These are phyloP conservation scores for Canis aureus DNA, from an alignment of 2,113 vertebrate genomes.

Conservation along the genomic window DNA sequence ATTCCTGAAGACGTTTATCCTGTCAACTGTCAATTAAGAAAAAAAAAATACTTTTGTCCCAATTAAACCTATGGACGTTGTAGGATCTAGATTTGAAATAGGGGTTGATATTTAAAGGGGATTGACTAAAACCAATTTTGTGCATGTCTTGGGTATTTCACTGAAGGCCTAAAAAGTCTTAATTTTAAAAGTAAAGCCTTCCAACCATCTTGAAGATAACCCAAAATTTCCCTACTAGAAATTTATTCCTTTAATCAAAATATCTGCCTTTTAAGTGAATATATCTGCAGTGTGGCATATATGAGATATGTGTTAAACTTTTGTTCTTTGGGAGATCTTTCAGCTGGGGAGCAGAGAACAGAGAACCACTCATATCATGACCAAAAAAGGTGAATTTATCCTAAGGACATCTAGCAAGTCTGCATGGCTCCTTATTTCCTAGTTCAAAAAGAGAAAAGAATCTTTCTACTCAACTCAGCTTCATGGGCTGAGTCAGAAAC, in stretches of 20 bases:
- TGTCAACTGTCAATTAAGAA: background rate
- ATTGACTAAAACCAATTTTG: background rate
- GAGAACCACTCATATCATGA: background rate
- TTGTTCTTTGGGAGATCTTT: constrained; percentile 37
- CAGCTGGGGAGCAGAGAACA: accelerated
- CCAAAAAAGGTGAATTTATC: background rate
- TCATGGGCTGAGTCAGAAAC: background rate
- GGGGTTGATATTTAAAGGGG: background rate
- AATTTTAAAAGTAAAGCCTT: constrained; percentile 15
- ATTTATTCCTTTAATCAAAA: background rate
- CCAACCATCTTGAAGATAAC: background rate
- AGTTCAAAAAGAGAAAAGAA: background rate
- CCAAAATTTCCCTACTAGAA: constrained; percentile 1
- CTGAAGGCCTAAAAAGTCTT: background rate
- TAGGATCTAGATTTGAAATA: background rate
- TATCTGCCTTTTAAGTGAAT: background rate
- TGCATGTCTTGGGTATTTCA: background rate
- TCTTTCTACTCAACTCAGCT: background rate
- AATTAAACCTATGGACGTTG: background rate
- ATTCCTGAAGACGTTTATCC: background rate
- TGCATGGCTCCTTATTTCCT: background rate
- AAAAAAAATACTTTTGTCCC: background rate
- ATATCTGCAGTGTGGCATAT: background rate
- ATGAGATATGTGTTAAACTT: background rate
- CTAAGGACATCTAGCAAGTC: background rate